Evolutionary conservation across 1,140 invertebrate species (phyloP), one percentile per base, ranked within the genome.

Genomic region (Solenopsis invicta): DNA sequence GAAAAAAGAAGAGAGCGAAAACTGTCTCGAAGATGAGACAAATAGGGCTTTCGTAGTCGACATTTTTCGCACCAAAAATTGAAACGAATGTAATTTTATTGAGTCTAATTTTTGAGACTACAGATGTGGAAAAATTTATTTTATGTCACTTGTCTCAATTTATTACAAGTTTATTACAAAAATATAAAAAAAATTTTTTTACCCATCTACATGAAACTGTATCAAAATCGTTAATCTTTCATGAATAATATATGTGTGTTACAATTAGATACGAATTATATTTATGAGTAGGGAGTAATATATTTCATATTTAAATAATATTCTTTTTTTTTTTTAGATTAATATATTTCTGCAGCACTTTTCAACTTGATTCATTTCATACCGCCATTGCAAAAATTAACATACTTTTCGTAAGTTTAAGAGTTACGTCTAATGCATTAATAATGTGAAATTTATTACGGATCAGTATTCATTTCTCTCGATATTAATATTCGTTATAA

Each of bases 401-500:
- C 18, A 80, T 41, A 69, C 24, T n/a, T n/a, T 37, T 10, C 3
- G 2, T 37, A 66, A 78, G 13, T 50, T 52, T 13, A 41, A 50
- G 29, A 37, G 12, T 18, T 37, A 21, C 24, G 12, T 52, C 41
- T 59, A 45, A 59, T 56, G 52, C 4, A 59, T 72, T 59, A 61
- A 81, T 71, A 71, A 82, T 1, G 41, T 8, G 29, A 5, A 74
- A 59, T 74, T 82, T 48, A 82, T 59, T 34, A 62, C 18, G 12
- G 1, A 10, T 81, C 48, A 29, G 50, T 45, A 54, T 69, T n/a
- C 52, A 34, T 13, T 52, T 10, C 29, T 2, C 29, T 16, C 13
- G 50, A 16, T 56, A 71, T 71, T 71, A 56, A 81, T 84, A 84
- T 84, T 61, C 41, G 50, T 74, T 41, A 29, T 12, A 29, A 61